Conservation (phyloP, 2,888 invertebrate species). For the Pseudococcus longispinus region DNA sequence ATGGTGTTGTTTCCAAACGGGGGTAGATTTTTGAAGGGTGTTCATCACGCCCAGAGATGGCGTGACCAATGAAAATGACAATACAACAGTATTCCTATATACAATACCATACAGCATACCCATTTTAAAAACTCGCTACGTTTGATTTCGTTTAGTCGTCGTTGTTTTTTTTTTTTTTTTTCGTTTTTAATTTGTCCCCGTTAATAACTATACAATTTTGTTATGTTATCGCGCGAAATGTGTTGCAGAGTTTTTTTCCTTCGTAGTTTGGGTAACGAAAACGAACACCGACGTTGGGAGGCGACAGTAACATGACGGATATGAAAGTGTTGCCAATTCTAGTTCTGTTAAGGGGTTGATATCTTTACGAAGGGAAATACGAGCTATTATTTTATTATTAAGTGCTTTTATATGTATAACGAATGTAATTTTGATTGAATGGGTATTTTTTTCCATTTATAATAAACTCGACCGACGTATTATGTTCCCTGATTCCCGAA, state of each 20-base stretch:
- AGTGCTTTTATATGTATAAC: neutral
- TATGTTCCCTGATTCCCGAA: neutral
- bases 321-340: neutral
- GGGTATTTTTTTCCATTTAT: neutral
- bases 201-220: neutral
- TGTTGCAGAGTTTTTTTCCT: neutral
- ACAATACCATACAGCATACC: neutral
- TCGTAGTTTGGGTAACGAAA: neutral
- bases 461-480: neutral
- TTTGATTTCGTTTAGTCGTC: neutral
- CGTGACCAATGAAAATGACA: slow-evolving; percentile 57
- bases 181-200: slow-evolving; percentile 17
- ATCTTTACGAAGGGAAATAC: neutral
- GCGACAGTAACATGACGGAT: neutral
- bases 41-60: slow-evolving; percentile 57
- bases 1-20: neutral
- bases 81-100: slow-evolving; percentile 13
- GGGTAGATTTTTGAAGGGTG: slow-evolving; percentile 54
- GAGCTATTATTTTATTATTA: slow-evolving; percentile 5
- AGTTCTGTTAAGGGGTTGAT: neutral
- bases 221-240: neutral
- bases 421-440: neutral
- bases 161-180: slow-evolving; percentile 12
- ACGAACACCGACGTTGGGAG: neutral
- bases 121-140: slow-evolving; percentile 25